Conservation (phyloP, 37 sponge, comb jelly and placozoan genomes). For the Cladorhizidae sp. region DNA sequence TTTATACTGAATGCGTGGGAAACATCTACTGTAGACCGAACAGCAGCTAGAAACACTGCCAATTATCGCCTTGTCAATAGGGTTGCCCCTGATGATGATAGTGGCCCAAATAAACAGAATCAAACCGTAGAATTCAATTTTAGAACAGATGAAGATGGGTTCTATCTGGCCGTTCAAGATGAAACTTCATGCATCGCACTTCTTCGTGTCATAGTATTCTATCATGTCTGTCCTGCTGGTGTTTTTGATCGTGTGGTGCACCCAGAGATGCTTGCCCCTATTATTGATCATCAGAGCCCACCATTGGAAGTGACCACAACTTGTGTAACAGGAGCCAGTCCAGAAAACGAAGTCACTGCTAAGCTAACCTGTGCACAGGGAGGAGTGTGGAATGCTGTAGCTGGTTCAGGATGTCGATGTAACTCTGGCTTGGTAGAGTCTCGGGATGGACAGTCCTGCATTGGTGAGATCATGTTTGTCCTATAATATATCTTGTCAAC, state of each 20-base stretch:
- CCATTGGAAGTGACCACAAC: background rate
- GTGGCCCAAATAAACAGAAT: background rate
- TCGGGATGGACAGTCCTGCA: constrained; percentile 1
- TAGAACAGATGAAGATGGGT: background rate
- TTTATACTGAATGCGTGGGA: background rate
- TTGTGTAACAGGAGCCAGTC: constrained; percentile 22
- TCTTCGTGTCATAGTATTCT: constrained; percentile 44
- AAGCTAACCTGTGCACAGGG: constrained; percentile 1
- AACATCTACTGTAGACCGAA: constrained; percentile 10
- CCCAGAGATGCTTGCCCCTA: constrained; percentile 32
- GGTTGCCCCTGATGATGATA: background rate
- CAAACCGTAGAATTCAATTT: constrained; percentile 1
- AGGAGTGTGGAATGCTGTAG: constrained; percentile 23
- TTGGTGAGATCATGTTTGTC: background rate
- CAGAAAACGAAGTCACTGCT: constrained; percentile 1
- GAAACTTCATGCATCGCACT: constrained; percentile 36
- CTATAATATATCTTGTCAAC: too few relatives aligned
- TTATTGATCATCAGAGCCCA: background rate
- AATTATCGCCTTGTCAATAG: constrained; percentile 1
- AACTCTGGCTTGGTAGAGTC: background rate
- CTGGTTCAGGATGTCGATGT: constrained; percentile 5
- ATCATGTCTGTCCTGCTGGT: constrained; percentile 45
- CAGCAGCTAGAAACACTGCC: constrained; percentile 9
- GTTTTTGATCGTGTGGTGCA: constrained; percentile 9
- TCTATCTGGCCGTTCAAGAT: constrained; percentile 38